Conservation (phyloP, 1,140 invertebrate species). For the Euura saliciscinereae region DNA sequence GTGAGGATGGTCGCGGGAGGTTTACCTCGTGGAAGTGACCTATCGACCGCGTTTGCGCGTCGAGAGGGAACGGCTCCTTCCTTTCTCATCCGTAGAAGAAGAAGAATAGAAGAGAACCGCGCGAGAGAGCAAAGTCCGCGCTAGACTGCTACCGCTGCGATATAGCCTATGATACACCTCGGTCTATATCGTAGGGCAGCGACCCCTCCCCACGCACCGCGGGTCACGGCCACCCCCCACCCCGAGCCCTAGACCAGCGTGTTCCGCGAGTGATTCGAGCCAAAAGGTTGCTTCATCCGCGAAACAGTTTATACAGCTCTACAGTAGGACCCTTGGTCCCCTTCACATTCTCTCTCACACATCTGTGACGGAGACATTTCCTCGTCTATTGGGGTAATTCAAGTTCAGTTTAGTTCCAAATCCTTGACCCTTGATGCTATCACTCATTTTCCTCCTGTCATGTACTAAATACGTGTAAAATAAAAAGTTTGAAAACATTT, state of each 20-base stretch:
- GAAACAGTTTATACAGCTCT: too few relatives aligned
- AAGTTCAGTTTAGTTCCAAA: too few relatives aligned
- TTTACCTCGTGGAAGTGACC: too few relatives aligned
- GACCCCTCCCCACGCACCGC: neutral
- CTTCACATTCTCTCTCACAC: neutral
- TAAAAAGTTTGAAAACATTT: too few relatives aligned
- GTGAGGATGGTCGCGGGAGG: too few relatives aligned
- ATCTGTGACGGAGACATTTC: neutral
- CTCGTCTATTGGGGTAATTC: neutral
- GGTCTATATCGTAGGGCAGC: neutral
- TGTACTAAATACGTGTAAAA: too few relatives aligned
- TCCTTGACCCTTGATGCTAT: too few relatives aligned
- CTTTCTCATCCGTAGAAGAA: neutral
- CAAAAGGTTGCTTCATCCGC: neutral
- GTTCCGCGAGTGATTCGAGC: neutral
- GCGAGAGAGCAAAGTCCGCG: neutral
- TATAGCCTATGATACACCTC: neutral
- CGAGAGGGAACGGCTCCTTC: neutral
- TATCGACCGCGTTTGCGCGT: too few relatives aligned
- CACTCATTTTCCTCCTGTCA: too few relatives aligned
- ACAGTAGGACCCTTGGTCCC: neutral
- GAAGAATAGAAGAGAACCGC: neutral
- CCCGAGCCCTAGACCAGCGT: neutral
- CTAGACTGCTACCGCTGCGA: neutral
- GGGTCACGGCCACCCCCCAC: conserved; percentile 1